Conservation (phyloP, 2,888 invertebrate species). For the Ashinkailepas kermadecensis region DNA sequence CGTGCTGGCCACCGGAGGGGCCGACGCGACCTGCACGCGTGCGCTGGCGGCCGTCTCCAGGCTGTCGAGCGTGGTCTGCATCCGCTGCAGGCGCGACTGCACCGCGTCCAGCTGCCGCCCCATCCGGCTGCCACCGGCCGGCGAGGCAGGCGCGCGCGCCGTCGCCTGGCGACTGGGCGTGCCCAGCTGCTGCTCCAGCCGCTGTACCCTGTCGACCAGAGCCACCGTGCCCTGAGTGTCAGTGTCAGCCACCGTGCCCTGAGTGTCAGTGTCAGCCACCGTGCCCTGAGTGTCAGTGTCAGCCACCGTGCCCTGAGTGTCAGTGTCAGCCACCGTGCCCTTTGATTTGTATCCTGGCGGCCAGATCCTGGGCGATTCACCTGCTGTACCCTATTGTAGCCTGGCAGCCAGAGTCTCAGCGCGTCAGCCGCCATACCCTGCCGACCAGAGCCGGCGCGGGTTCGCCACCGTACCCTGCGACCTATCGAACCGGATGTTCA, state of each 20-base stretch:
- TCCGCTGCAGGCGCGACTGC: not conserved
- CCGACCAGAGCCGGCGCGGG: no score
- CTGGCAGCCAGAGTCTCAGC: no score
- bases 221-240: no score
- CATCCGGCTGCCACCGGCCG: not conserved
- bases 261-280: not conserved
- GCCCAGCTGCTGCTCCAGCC: constrained; percentile 33
- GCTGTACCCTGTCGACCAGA: constrained; percentile 26
- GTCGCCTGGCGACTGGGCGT: constrained; percentile 24
- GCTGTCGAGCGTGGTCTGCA: constrained; percentile 4
- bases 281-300: not conserved
- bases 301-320: no score
- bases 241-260: no score
- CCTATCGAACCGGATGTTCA: no score
- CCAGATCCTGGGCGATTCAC: no score
- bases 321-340: no score
- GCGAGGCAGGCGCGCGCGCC: not conserved
- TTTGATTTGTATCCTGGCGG: no score
- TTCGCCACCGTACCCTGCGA: no score
- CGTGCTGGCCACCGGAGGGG: not conserved
- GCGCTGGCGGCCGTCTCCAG: not conserved
- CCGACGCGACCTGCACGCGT: not conserved
- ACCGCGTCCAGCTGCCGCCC: constrained; percentile 3
- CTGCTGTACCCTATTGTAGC: no score
- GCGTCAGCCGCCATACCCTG: no score